Conservation (phyloP, 2,888 invertebrate genomes). For the Chalcis sispes region DNA sequence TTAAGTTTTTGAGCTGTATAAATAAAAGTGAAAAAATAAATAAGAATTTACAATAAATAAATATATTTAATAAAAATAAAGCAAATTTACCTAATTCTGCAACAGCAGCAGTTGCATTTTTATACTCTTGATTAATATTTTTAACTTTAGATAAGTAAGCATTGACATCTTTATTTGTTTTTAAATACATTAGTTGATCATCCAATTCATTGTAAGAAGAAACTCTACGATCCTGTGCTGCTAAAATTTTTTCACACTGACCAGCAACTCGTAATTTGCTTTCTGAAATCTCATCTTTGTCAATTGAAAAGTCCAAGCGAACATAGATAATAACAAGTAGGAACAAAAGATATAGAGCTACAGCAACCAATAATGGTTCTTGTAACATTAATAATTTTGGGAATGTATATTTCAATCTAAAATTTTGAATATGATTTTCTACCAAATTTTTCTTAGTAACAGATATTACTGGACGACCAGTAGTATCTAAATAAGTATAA, state of each 20-base stretch:
- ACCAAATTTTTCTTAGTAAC: conserved; percentile 91
- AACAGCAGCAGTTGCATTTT: conserved; percentile 78
- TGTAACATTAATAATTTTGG: conserved; percentile 90
- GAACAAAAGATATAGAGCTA: conserved; percentile 93
- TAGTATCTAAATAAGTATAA: conserved; percentile 96
- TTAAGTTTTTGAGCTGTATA: conserved; percentile 77
- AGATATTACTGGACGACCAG: conserved; percentile 92
- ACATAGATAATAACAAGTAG: conserved; percentile 94
- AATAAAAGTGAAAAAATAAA: background rate
- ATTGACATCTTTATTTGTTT: conserved; percentile 79
- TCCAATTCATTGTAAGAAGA: conserved; percentile 80
- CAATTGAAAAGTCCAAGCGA: conserved; percentile 96
- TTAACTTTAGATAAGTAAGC: conserved; percentile 77
- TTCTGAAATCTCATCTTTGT: conserved; percentile 81
- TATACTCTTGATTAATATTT: conserved; percentile 80
- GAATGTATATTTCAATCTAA: conserved; percentile 93
- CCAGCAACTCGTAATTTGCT: conserved; percentile 75
- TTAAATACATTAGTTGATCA: conserved; percentile 80
- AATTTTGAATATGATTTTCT: conserved; percentile 97
- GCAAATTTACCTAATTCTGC: conserved; percentile 73
- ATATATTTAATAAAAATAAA: conserved; percentile 7
- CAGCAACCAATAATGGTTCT: conserved; percentile 93
- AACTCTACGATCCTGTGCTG: conserved; percentile 80
- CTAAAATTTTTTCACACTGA: conserved; percentile 78
- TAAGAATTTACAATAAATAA: background rate